A percentile compares a stretch with the other conserved stretches of the same genome.
Conservation (phyloP, 1,140 invertebrate genomes). For the Dufourea novaeangliae region DNA sequence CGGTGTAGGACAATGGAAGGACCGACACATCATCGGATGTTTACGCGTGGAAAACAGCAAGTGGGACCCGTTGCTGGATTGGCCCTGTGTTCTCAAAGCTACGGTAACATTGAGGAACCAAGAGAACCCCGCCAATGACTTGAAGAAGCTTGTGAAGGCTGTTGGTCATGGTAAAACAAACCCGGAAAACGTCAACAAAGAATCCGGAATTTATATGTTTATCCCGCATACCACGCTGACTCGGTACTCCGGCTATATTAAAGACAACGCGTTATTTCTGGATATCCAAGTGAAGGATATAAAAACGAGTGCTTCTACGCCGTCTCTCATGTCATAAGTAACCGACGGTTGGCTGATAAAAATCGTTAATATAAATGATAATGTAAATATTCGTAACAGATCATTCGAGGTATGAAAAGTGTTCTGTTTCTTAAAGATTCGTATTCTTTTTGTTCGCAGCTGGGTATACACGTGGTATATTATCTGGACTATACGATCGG, state of each 20-base stretch:
- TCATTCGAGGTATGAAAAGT: too few relatives aligned
- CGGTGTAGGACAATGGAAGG: conserved; percentile 88
- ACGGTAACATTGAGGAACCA: conserved; percentile 85
- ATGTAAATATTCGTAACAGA: conserved; percentile 1
- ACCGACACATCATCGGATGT: conserved; percentile 86
- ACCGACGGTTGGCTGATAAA: background rate
- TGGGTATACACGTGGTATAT: conserved; percentile 92
- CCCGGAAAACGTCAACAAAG: conserved; percentile 79
- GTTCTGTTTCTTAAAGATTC: background rate
- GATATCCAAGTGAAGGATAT: conserved; percentile 83
- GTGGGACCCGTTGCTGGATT: conserved; percentile 86
- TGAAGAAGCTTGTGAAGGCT: conserved; percentile 82
- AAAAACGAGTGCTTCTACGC: conserved; percentile 57
- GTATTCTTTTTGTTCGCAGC: conserved; percentile 80
- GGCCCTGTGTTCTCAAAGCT: conserved; percentile 86
- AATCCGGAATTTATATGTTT: conserved; percentile 87
- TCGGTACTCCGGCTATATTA: conserved; percentile 84
- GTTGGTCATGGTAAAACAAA: conserved; percentile 78
- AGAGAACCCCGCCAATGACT: conserved; percentile 78
- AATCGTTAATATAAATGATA: background rate
- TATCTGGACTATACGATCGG: conserved; percentile 92
- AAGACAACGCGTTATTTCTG: conserved; percentile 85
- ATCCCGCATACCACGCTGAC: conserved; percentile 86
- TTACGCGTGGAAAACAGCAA: conserved; percentile 85
- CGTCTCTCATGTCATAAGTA: conserved; percentile 42